Conservation (phyloP, 2,113 vertebrate species). For the Camelus bactrianus region DNA sequence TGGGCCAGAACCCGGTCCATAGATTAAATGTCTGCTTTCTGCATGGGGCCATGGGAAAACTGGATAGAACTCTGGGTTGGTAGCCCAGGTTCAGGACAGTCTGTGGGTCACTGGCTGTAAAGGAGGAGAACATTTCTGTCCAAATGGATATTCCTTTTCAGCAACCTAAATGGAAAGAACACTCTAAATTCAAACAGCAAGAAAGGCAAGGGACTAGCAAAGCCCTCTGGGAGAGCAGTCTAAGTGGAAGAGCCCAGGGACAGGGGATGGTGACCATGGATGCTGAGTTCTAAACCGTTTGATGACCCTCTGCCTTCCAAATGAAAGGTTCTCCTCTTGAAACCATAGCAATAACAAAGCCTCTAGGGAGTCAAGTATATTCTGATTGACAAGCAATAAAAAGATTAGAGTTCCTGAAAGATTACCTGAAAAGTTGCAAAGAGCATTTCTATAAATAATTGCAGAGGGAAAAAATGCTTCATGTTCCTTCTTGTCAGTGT, state of each 20-base stretch:
- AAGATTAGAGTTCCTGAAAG: neutral
- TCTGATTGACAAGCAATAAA: neutral
- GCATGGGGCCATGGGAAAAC: neutral
- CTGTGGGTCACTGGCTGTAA: neutral
- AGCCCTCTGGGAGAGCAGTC: neutral
- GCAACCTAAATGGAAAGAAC: neutral
- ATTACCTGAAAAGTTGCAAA: neutral
- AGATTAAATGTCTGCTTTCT: conserved; percentile 48
- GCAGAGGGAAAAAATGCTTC: neutral
- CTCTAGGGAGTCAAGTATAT: neutral
- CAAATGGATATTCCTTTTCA: neutral
- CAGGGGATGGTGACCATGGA: neutral
- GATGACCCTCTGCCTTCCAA: neutral
- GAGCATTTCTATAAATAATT: neutral
- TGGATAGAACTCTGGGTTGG: neutral
- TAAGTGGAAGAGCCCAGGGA: neutral
- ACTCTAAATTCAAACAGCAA: conserved; percentile 13
- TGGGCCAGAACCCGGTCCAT: neutral
- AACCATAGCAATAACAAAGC: neutral
- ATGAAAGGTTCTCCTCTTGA: neutral
- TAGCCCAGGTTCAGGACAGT: neutral
- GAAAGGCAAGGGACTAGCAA: neutral
- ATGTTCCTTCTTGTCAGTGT: neutral
- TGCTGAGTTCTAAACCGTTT: neutral
- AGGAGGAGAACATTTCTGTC: neutral